These are phyloP conservation scores for Tubiluchus corallicola DNA, from an alignment of 2,888 invertebrate genomes.

Conservation along the genomic window DNA sequence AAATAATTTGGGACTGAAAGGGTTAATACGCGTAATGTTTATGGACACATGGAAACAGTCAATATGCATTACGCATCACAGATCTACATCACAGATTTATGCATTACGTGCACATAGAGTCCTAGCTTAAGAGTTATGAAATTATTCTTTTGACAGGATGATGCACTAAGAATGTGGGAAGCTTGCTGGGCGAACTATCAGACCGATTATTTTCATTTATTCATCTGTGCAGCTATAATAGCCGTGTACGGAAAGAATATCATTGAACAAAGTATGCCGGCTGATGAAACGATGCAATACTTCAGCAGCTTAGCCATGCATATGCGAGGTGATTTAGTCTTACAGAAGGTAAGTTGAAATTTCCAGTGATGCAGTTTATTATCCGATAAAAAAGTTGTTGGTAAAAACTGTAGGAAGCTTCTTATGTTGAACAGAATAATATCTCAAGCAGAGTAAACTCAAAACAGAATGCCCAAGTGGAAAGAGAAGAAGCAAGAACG, in stretches of 20 bases:
- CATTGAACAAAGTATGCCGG: slow-evolving; percentile 69
- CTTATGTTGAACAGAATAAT: too few species aligned
- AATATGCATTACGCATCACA: too few species aligned
- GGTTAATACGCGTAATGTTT: too few species aligned
- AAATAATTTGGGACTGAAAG: too few species aligned
- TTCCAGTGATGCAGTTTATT: neutral
- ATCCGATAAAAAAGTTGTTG: neutral
- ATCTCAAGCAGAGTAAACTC: too few species aligned
- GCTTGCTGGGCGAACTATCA: slow-evolving; percentile 93
- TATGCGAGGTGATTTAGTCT: slow-evolving; percentile 78
- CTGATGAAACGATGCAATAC: slow-evolving; percentile 84
- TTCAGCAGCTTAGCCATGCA: slow-evolving; percentile 92
- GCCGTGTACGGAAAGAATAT: slow-evolving; percentile 68
- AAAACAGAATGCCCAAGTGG: too few species aligned
- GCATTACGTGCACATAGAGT: too few species aligned
- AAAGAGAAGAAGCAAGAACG: too few species aligned
- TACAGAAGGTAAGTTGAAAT: slow-evolving; percentile 51
- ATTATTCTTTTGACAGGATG: slow-evolving; percentile 72
- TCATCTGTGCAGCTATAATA: slow-evolving; percentile 77
- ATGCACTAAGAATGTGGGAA: slow-evolving; percentile 82
- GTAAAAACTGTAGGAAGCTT: neutral
- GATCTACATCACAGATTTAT: too few species aligned
- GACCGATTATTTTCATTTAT: slow-evolving; percentile 87
- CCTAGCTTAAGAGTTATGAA: too few species aligned
- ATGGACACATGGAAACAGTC: too few species aligned